Conservation (phyloP, 2,888 invertebrate species). For the Melanophora roralis region DNA sequence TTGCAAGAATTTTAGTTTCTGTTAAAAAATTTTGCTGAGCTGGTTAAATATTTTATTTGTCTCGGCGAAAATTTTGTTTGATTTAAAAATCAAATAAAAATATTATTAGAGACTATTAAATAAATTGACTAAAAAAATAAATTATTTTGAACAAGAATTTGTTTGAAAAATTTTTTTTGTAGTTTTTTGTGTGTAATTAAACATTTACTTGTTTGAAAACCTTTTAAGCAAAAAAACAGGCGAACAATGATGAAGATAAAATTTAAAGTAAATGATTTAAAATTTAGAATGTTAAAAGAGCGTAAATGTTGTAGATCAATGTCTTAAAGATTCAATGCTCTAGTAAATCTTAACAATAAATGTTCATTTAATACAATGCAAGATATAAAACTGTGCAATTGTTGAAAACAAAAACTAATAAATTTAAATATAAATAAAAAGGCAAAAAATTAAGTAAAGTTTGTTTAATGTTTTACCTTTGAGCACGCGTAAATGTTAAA, state of each 20-base stretch:
- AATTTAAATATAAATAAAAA: not conserved
- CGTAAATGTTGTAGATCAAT: constrained; percentile 47
- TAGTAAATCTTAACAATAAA: constrained; percentile 40
- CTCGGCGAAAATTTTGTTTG: too few relatives aligned
- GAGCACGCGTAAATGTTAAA: constrained; percentile 60
- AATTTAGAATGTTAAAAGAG: constrained; percentile 52
- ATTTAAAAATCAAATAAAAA: too few relatives aligned
- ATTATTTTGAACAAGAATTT: too few relatives aligned
- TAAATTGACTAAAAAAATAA: too few relatives aligned
- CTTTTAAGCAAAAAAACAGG: not conserved
- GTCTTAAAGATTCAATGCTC: constrained; percentile 46
- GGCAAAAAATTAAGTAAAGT: constrained; percentile 1
- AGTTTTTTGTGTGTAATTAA: not conserved
- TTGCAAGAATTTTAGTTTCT: too few relatives aligned
- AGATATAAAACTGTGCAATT: constrained; percentile 17
- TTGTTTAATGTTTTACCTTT: not conserved
- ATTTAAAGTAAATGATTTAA: constrained; percentile 25
- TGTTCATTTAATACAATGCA: constrained; percentile 26
- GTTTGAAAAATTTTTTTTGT: not conserved
- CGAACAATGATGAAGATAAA: not conserved
- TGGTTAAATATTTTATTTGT: too few relatives aligned
- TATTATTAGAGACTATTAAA: too few relatives aligned
- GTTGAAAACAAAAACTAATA: constrained; percentile 2
- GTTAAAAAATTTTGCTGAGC: too few relatives aligned
- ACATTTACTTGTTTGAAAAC: constrained; percentile 14